Evolutionary conservation across 2,797 vertebrate species (phyloP).

Genomic region (Peromyscus melanophrys): DNA sequence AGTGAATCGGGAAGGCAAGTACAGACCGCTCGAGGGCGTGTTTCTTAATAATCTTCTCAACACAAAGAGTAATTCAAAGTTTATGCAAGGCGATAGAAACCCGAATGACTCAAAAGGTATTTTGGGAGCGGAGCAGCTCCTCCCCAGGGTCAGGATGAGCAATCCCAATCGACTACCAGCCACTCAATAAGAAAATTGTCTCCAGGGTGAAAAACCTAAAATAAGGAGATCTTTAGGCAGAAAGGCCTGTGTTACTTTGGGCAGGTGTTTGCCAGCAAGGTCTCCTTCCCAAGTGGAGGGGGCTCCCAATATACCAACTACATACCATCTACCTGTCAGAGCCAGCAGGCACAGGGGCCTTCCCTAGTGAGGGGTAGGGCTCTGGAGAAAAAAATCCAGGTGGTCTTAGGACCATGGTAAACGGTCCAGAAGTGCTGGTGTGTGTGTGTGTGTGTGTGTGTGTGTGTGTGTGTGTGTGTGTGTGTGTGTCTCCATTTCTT

Average conservation of each 20-base stretch:
- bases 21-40: constrained; percentile 48
- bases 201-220: constrained; percentile 75
- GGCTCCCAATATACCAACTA: fast-evolving
- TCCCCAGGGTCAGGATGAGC: constrained; percentile 60
- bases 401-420: background rate
- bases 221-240: constrained; percentile 39
- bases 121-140: constrained; percentile 66
- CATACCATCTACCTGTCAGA: background rate
- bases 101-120: constrained; percentile 82
- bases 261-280: background rate
- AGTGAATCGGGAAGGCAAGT: constrained; percentile 62
- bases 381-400: background rate
- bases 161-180: constrained; percentile 24
- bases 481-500: background rate
- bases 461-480: too few relatives aligned
- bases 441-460: background rate
- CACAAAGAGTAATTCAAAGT: constrained; percentile 71
- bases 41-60: constrained; percentile 61
- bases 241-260: background rate
- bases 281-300: background rate
- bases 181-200: constrained; percentile 53
- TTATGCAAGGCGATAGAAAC: constrained; percentile 84
- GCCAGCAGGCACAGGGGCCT: background rate
- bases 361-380: too few relatives aligned
- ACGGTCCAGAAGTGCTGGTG: fast-evolving